Conservation (phyloP, 2,113 vertebrate species). For the Stercorarius parasiticus region DNA sequence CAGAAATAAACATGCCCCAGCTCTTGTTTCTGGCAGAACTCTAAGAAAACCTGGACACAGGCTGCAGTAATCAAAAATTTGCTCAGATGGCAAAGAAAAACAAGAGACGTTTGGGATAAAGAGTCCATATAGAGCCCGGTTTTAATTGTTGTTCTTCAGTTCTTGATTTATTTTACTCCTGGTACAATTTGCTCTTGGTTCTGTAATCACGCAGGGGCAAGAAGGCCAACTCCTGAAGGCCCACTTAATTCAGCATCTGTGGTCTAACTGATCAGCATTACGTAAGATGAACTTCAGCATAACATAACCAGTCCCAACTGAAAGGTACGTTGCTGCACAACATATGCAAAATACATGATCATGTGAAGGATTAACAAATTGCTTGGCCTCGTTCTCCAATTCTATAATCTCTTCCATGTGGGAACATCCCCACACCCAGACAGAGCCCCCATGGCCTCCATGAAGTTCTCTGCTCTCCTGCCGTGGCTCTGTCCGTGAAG, state of each 20-base stretch:
- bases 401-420: constrained; percentile 57
- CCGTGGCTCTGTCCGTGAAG: neutral
- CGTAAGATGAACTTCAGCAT: neutral
- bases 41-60: constrained; percentile 12
- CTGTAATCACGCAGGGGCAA: neutral
- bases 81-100: constrained; percentile 8
- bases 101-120: neutral
- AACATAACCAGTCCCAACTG: constrained; percentile 10
- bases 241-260: constrained; percentile 44
- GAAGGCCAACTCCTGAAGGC: constrained; percentile 33
- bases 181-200: constrained; percentile 10
- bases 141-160: neutral
- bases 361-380: constrained; percentile 25
- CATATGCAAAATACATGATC: constrained; percentile 31
- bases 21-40: constrained; percentile 39
- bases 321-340: constrained; percentile 24
- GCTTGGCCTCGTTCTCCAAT: neutral
- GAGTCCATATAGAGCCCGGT: neutral
- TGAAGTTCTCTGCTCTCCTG: neutral
- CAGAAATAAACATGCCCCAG: constrained; percentile 37
- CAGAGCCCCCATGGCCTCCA: neutral
- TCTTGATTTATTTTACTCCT: constrained; percentile 38
- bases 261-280: neutral
- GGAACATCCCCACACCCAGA: neutral
- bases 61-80: constrained; percentile 22